Evolutionary conservation across 2,113 vertebrate species (phyloP).

Genomic region (Coryphaenoides rupestris): DNA sequence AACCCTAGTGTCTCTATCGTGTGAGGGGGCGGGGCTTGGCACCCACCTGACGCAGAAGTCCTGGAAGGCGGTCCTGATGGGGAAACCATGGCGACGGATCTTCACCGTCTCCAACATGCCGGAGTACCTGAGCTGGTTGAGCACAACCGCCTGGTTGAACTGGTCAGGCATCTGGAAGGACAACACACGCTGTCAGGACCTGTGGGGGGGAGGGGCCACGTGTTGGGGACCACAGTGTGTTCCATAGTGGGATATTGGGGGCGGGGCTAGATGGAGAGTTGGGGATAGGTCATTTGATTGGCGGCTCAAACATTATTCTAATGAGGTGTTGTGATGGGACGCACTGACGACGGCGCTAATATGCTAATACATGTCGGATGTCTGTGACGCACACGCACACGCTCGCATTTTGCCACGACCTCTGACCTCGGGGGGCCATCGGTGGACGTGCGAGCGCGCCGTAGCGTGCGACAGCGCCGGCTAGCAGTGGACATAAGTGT

Average conservation of each 20-base stretch:
- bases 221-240: too few relatives aligned
- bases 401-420: not conserved
- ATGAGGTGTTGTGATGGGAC: too few relatives aligned
- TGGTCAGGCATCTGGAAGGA: conserved; percentile 85
- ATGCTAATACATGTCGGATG: too few relatives aligned
- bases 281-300: too few relatives aligned
- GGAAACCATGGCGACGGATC: conserved; percentile 90
- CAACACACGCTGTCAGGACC: too few relatives aligned
- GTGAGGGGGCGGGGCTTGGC: not conserved
- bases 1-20: too few relatives aligned
- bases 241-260: too few relatives aligned
- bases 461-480: conserved; percentile 1
- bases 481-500: not conserved
- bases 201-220: too few relatives aligned
- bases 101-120: conserved; percentile 96
- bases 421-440: not conserved
- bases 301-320: too few relatives aligned
- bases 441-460: conserved; percentile 1
- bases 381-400: conserved; percentile 7
- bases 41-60: conserved; percentile 90
- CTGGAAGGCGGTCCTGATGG: conserved; percentile 84
- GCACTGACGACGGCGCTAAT: too few relatives aligned
- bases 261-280: too few relatives aligned
- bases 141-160: conserved; percentile 92
- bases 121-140: conserved; percentile 95